Evolutionary conservation across 2,113 vertebrate genomes (phyloP), one percentile per base, ranked within the genome.

Genomic region (Lanius collurio): DNA sequence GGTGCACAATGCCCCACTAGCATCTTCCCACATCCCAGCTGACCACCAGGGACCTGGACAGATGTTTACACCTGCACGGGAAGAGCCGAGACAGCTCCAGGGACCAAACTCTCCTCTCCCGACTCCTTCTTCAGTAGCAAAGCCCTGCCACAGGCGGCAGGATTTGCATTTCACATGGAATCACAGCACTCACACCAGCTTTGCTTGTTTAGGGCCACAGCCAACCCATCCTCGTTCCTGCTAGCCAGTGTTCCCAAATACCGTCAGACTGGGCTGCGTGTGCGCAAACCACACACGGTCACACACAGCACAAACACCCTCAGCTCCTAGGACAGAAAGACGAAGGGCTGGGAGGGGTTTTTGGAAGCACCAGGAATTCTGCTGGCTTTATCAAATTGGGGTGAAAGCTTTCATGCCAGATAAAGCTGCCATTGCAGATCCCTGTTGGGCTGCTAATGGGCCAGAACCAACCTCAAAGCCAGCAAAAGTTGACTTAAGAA

Each of bases 111-210:
- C 74, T 69, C 53, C n/a, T 78, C 64, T 81, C 78, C 13, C 79
- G 77, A 79, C 62, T 93, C 69, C 33, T 74, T 24, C 79, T 57
- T 53, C 21, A 47, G 71, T 41, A 42, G 88, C 63, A 49, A 33
- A 95, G 85, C 57, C 63, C 74, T 87, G 78, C 89, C 94, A 70
- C 46, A 68, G 91, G 76, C 83, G 59, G 80, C 75, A 74, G 91
- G 89, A 62, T 87, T 85, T 89, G 73, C 56, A 49, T 91, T 90
- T 64, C 22, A 6, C 68, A n/a, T 5, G 82, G 91, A 83, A 81
- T 0, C 6, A 46, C 83, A 77, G 67, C 0, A 1, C 78, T 95
- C 88, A 23, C 78, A 69, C 82, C 75, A 69, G 89, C 94, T 87
- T 37, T 94, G 86, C 87, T 95, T 87, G 56, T 52, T 83, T 71